phyloP scores from a whole-genome alignment of 1,140 invertebrate genomes.

The Leptopilina clavipes region DNA sequence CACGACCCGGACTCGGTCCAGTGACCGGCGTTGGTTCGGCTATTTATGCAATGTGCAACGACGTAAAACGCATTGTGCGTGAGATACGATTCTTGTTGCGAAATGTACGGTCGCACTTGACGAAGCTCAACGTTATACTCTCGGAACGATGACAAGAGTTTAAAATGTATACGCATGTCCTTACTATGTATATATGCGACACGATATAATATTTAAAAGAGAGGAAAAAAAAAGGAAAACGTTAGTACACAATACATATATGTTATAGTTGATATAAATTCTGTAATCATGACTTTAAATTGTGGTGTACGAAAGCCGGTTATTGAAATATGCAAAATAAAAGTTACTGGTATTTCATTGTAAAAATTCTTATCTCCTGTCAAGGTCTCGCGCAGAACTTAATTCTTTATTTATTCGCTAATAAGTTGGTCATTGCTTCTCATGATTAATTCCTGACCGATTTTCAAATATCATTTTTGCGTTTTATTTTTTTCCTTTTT shows the following conservation, averaged over 20 bases:
- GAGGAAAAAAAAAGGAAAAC: too few species aligned
- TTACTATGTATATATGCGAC: slow-evolving; percentile 24
- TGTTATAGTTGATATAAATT: slow-evolving; percentile 14
- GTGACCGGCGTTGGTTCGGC: slow-evolving; percentile 33
- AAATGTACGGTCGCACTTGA: slow-evolving; percentile 42
- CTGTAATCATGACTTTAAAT: slow-evolving; percentile 25
- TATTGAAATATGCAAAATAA: slow-evolving; percentile 28
- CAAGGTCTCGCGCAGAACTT: slow-evolving; percentile 2
- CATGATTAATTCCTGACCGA: neutral
- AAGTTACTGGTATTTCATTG: slow-evolving; percentile 21
- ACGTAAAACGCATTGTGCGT: slow-evolving; percentile 48
- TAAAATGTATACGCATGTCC: slow-evolving; percentile 5
- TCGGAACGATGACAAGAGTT: slow-evolving; percentile 35
- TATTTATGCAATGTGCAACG: slow-evolving; percentile 44
- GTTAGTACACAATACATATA: neutral
- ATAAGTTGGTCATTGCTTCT: slow-evolving; percentile 22
- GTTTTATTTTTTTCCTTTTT: too few species aligned
- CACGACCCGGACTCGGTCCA: slow-evolving; percentile 48
- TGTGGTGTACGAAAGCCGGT: neutral
- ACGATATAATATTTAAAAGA: slow-evolving; percentile 4
- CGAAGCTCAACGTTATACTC: slow-evolving; percentile 10
- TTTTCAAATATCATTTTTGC: too few species aligned
- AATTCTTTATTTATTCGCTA: slow-evolving; percentile 8
- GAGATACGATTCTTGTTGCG: slow-evolving; percentile 43
- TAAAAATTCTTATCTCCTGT: slow-evolving; percentile 22